Base-by-base conservation (phyloP, 1,140 invertebrate genomes). In the Hycleus phaleratus region DNA sequence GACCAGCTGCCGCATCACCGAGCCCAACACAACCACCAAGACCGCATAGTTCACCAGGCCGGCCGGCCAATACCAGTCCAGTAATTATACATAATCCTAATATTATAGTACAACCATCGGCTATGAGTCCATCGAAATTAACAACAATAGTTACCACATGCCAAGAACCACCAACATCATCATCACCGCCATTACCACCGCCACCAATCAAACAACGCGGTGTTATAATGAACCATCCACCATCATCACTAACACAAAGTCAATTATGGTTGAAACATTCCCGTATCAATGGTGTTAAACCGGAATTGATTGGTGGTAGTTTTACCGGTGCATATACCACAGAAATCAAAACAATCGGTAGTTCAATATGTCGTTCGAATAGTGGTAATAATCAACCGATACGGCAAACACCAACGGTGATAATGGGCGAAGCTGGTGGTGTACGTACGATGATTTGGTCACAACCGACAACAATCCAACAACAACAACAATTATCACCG, bases 361-460 rank as follows among this genome's bases (percentile, higher is more conserved):
- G 43, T 55, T 62, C 65, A 2, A 55, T 63, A 38, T 24, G 48
- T 4, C 32, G 63, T 32, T 43, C 54, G 0, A 32, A 32, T 6
- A 46, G 45, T 46, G 77, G 82, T 61, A 78, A 81, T 57, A 79
- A 78, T 48, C 77, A 82, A 44, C 78, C 82, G 66, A 72, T 79
- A 68, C 73, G 87, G 62, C 83, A 86, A 58, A 86, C 89, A n/a
- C 90, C 90, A 4, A 89, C 88, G 7, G 90, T 91, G 55, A 89
- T 91, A 56, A 93, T 93, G 89, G 90, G 90, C 26, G 91, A 93
- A 72, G 89, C 89, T 3, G 91, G 91, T 38, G 91, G 91, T 9
- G 90, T 93, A 0, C 78, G 90, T 48, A 93, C 91, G 39, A 93
- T 93, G 91, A 87, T 93, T 57, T 95, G 91, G 91, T 88, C 87